Percentiles rank a stretch among this genome's conserved stretches.
These are phyloP conservation scores for Vanessa atalanta DNA, from an alignment of 1,140 invertebrate species.

Conservation along the genomic window DNA sequence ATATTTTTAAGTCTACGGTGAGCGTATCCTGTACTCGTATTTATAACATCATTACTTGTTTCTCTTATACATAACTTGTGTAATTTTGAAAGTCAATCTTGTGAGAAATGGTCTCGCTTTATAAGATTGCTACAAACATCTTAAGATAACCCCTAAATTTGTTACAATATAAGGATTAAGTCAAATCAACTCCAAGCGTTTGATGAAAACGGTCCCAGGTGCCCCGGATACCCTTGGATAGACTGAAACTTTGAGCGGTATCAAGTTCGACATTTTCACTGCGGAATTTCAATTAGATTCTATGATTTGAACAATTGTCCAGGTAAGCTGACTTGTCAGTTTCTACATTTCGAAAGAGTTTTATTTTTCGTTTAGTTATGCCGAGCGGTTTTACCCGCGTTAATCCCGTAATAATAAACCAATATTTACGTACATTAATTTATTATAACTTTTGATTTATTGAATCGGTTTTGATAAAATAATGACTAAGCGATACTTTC, in stretches of 20 bases:
- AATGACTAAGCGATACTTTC: too few relatives aligned
- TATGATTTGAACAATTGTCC: slow-evolving; percentile 2
- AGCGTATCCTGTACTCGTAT: too few relatives aligned
- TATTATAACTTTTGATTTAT: too few relatives aligned
- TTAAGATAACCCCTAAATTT: neutral
- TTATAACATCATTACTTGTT: too few relatives aligned
- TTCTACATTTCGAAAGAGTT: neutral
- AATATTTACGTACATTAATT: too few relatives aligned
- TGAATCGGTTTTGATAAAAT: too few relatives aligned
- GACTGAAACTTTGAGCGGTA: slow-evolving; percentile 15
- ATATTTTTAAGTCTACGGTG: too few relatives aligned
- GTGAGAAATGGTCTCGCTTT: neutral
- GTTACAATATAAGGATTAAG: neutral
- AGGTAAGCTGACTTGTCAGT: neutral
- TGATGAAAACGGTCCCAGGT: slow-evolving; percentile 38
- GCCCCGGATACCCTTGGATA: slow-evolving; percentile 20
- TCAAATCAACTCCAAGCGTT: slow-evolving; percentile 21
- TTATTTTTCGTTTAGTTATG: neutral
- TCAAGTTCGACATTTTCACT: neutral
- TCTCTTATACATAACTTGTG: too few relatives aligned
- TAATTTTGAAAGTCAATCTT: neutral
- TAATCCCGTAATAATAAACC: too few relatives aligned
- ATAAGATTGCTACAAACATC: neutral
- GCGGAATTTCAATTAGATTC: slow-evolving; percentile 23
- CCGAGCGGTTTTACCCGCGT: too few relatives aligned